Conservation (phyloP, 2,113 vertebrate genomes). For the Sisor rabdophorus region DNA sequence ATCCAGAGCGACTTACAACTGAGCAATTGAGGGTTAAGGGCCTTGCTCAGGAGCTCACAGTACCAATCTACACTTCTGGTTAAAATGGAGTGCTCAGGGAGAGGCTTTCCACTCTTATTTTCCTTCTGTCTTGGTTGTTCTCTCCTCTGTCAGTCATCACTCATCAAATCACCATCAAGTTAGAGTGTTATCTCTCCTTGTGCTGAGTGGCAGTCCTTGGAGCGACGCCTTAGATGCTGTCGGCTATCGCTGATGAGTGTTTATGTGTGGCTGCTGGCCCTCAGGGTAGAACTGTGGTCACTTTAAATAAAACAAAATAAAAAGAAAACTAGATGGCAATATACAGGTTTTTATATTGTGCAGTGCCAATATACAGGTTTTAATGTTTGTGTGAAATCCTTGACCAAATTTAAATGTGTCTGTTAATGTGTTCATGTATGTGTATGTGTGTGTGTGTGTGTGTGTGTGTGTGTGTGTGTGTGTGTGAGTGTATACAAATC, state of each 20-base stretch:
- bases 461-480: conserved; percentile 16
- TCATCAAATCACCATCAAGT: conserved; percentile 48
- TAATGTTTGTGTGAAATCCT: not conserved
- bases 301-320: not conserved
- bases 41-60: too few relatives aligned
- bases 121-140: conserved; percentile 10
- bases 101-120: conserved; percentile 5
- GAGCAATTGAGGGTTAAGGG: too few relatives aligned
- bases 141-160: conserved; percentile 47
- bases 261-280: conserved; percentile 28
- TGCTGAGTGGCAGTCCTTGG: conserved; percentile 50
- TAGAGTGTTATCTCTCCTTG: conserved; percentile 43
- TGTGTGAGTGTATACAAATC: conserved; percentile 17
- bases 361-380: conserved; percentile 4
- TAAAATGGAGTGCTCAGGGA: not conserved
- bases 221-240: conserved; percentile 42
- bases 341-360: not conserved
- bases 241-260: conserved; percentile 42
- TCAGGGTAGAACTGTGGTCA: not conserved
- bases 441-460: not conserved
- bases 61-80: not conserved
- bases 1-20: too few relatives aligned
- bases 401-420: not conserved
- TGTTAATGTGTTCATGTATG: not conserved
- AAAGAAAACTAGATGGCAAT: not conserved